phyloP scores from a whole-genome alignment of 2,113 vertebrate species.

The Dinomys branickii region DNA sequence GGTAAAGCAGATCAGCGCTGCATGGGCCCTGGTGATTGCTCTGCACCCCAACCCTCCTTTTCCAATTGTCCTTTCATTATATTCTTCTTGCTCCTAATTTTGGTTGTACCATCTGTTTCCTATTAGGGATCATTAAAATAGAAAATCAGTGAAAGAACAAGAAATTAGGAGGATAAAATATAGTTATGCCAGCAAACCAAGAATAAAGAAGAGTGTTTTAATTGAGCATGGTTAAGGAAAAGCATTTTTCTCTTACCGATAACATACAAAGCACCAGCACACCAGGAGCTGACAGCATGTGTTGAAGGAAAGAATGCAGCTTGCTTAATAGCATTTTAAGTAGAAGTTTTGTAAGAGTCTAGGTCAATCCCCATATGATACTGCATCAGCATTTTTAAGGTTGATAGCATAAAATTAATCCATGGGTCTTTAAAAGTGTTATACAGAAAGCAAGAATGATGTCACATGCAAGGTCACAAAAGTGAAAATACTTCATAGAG shows the following conservation, averaged over 20 bases:
- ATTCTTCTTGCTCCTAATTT: constrained; percentile 62
- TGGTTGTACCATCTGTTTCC: constrained; percentile 58
- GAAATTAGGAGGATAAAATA: constrained; percentile 52
- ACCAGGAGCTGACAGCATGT: neutral
- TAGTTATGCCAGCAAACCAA: constrained; percentile 56
- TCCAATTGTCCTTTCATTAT: constrained; percentile 12
- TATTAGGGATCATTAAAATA: constrained; percentile 61
- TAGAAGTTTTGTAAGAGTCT: constrained; percentile 25
- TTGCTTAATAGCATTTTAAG: constrained; percentile 12
- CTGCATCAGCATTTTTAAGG: neutral
- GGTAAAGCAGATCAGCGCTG: neutral
- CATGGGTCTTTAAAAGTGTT: neutral
- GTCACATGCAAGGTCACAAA: neutral
- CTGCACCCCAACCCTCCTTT: neutral
- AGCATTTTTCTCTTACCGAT: constrained; percentile 51
- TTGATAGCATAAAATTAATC: constrained; percentile 48
- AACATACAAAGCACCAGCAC: neutral
- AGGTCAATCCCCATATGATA: constrained; percentile 26
- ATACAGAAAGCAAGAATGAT: constrained; percentile 6
- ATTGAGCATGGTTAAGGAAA: constrained; percentile 54
- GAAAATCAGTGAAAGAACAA: constrained; percentile 52
- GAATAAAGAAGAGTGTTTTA: constrained; percentile 42
- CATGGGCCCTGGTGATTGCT: neutral
- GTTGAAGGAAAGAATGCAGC: neutral
- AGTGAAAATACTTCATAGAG: neutral